phyloP scores from a whole-genome alignment of 2,113 vertebrate species.

The Ictalurus punctatus region DNA sequence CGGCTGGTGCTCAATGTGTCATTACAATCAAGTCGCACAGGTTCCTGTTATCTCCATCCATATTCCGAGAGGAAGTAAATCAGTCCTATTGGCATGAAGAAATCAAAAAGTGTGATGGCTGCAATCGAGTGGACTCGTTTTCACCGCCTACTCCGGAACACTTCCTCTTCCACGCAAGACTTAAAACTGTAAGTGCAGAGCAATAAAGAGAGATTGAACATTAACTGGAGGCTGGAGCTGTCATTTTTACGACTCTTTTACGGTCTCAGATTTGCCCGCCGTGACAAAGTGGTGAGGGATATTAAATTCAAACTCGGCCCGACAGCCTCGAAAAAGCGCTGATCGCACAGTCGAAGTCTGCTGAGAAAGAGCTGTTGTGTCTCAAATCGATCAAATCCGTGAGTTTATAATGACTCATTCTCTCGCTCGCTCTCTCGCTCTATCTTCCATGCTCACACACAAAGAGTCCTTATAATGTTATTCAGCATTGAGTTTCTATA shows the following conservation, averaged over 20 bases:
- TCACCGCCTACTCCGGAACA: neutral
- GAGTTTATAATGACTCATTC: slow-evolving; percentile 54
- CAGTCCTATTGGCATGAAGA: slow-evolving; percentile 7
- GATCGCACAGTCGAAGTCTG: slow-evolving; percentile 32
- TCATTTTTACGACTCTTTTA: slow-evolving; percentile 44
- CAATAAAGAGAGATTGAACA: slow-evolving; percentile 41
- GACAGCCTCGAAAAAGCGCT: slow-evolving; percentile 44
- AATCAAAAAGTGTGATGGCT: slow-evolving; percentile 15
- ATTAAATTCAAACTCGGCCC: slow-evolving; percentile 38
- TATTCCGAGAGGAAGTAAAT: slow-evolving; percentile 28
- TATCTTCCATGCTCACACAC: slow-evolving; percentile 25
- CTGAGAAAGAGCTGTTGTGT: slow-evolving; percentile 32
- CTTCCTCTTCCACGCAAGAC: slow-evolving; percentile 25
- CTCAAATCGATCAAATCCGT: slow-evolving; percentile 60
- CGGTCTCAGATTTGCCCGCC: slow-evolving; percentile 33
- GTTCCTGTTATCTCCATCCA: slow-evolving; percentile 24
- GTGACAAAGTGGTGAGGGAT: slow-evolving; percentile 35
- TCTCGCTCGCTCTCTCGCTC: slow-evolving; percentile 49
- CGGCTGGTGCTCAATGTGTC: neutral
- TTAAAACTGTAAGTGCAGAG: slow-evolving; percentile 33
- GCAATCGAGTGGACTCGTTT: slow-evolving; percentile 22
- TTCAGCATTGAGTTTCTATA: slow-evolving; percentile 34
- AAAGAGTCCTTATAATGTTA: slow-evolving; percentile 29
- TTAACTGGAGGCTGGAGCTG: slow-evolving; percentile 32
- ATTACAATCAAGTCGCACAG: slow-evolving; percentile 20